Evolutionary conservation across 2,797 vertebrate species (phyloP).

Genomic region (Notolepis coatsorum): DNA sequence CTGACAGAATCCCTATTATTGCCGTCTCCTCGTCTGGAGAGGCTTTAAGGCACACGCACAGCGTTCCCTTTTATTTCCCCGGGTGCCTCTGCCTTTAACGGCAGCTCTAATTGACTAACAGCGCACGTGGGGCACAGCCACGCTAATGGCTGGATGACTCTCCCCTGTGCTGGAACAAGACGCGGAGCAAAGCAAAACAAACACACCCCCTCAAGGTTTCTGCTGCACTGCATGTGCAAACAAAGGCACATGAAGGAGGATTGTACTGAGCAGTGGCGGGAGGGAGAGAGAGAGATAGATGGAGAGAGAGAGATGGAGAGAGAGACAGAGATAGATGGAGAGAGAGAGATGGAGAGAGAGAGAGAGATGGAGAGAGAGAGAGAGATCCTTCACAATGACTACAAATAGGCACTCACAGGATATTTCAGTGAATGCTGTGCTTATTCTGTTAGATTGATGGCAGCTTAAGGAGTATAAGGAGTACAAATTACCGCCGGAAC

Average conservation of each 20-base stretch:
- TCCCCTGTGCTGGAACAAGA: slow-evolving; percentile 60
- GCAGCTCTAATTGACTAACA: slow-evolving; percentile 80
- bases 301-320: neutral
- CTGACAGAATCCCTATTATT: slow-evolving; percentile 74
- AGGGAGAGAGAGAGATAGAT: too few relatives aligned
- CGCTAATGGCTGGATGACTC: slow-evolving; percentile 57
- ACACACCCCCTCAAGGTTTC: slow-evolving; percentile 58
- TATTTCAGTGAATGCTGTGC: slow-evolving; percentile 49
- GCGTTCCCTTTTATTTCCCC: slow-evolving; percentile 74
- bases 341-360: slow-evolving; percentile 1
- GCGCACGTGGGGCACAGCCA: slow-evolving; percentile 58
- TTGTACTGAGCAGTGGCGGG: slow-evolving; percentile 31
- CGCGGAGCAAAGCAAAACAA: slow-evolving; percentile 69
- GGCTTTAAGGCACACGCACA: slow-evolving; percentile 68
- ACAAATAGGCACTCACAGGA: slow-evolving; percentile 26
- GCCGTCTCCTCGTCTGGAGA: slow-evolving; percentile 68
- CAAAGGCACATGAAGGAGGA: slow-evolving; percentile 51
- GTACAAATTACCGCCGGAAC: slow-evolving; percentile 40
- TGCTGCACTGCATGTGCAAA: slow-evolving; percentile 65
- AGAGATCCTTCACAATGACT: slow-evolving; percentile 52
- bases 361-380: neutral
- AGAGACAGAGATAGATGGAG: neutral
- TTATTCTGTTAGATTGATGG: slow-evolving; percentile 53
- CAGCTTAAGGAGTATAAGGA: too few relatives aligned
- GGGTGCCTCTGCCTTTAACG: slow-evolving; percentile 71